phyloP scores from a whole-genome alignment of 2,888 invertebrate genomes.

The Microplitis manilae region DNA sequence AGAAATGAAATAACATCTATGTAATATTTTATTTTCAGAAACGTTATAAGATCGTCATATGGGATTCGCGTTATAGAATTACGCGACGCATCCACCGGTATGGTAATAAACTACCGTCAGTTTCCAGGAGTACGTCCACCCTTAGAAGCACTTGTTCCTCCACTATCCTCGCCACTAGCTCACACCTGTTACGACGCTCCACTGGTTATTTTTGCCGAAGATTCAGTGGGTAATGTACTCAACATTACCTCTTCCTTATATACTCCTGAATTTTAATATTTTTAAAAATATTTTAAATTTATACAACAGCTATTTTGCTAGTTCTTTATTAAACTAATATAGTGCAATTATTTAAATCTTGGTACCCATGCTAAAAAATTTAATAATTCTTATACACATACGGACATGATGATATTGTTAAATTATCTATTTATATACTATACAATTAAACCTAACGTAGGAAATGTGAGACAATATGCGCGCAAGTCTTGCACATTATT shows the following conservation, averaged over 20 bases:
- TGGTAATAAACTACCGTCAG: slow-evolving; percentile 67
- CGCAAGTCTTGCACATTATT: neutral
- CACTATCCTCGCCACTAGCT: slow-evolving; percentile 62
- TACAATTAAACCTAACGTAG: neutral
- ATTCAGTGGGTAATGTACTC: slow-evolving; percentile 79
- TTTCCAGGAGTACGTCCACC: slow-evolving; percentile 66
- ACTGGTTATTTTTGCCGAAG: slow-evolving; percentile 78
- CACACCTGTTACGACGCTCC: slow-evolving; percentile 61
- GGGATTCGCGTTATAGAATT: slow-evolving; percentile 68
- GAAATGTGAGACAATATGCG: neutral
- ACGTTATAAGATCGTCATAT: slow-evolving; percentile 66
- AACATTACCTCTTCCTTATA: slow-evolving; percentile 63
- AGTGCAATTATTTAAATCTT: slow-evolving; percentile 16
- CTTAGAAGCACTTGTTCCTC: slow-evolving; percentile 65
- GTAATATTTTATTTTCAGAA: slow-evolving; percentile 53
- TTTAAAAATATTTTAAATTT: slow-evolving; percentile 10
- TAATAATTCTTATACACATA: neutral
- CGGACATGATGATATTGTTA: neutral
- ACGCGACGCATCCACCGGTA: slow-evolving; percentile 64
- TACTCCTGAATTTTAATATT: neutral
- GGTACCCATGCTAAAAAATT: neutral
- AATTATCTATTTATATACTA: slow-evolving; percentile 15
- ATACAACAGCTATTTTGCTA: neutral
- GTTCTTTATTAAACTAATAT: neutral
- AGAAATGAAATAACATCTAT: neutral